Evolutionary conservation across 2,888 invertebrate genomes (phyloP).

Genomic region (Argynnis bischoffii): DNA sequence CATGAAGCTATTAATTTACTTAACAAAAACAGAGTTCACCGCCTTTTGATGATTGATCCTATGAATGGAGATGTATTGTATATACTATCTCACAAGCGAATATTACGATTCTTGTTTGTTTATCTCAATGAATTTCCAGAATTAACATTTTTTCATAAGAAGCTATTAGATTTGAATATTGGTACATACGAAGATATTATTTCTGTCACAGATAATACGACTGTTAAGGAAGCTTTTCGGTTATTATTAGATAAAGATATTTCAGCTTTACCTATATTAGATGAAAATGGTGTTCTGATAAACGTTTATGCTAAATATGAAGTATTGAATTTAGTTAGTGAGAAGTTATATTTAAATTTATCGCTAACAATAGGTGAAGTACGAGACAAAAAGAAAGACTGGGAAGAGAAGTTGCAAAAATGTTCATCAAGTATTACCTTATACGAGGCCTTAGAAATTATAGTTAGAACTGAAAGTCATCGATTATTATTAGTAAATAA

Average conservation of each 20-base stretch:
- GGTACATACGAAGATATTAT: conserved; percentile 73
- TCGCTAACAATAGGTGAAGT: conserved; percentile 93
- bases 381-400: conserved; percentile 93
- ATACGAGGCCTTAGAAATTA: conserved; percentile 92
- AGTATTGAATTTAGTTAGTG: conserved; percentile 91
- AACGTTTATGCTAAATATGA: conserved; percentile 79
- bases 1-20: conserved; percentile 77
- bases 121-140: conserved; percentile 78
- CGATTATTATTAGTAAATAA: conserved; percentile 79
- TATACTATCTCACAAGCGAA: conserved; percentile 75
- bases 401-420: conserved; percentile 95
- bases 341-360: conserved; percentile 95
- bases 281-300: conserved; percentile 67
- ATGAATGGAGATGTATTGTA: conserved; percentile 71
- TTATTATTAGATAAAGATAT: conserved; percentile 73
- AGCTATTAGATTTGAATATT: conserved; percentile 70
- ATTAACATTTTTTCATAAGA: conserved; percentile 75
- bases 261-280: conserved; percentile 74
- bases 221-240: conserved; percentile 72
- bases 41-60: conserved; percentile 72
- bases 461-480: conserved; percentile 93
- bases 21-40: conserved; percentile 71
- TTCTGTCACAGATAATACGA: conserved; percentile 68
- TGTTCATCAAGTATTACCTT: conserved; percentile 93
- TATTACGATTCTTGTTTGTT: conserved; percentile 74